Base-by-base conservation (phyloP, 2,797 vertebrate genomes). In the Pteropus rufus region DNA sequence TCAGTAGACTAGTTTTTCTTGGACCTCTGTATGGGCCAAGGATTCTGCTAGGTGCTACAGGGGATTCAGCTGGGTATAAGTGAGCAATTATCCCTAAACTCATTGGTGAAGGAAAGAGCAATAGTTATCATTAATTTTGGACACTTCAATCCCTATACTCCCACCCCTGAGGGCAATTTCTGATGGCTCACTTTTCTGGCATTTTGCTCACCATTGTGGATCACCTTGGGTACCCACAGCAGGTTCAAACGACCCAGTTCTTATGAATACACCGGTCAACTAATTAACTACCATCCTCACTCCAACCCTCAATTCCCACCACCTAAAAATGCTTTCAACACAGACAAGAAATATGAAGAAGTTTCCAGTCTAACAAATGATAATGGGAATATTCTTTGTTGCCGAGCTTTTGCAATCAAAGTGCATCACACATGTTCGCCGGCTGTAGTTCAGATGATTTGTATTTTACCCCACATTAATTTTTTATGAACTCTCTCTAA, bases 401-500 rank as follows among this genome's bases (percentile, higher is more conserved):
- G 18, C 65, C 58, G 70, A 39, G n/a, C 26, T 36, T 93, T 80
- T 69, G 70, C 0, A 1, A 73, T 94, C 82, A 83, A 80, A 95
- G 86, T 73, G 18, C 36, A 64, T 49, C 0, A 41, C 89, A 58
- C 7, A 7, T 91, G 86, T 76, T 76, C 34, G 24, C 77, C 89
- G 92, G 95, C 46, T 95, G 83, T n/a, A 84, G 77, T 73, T 81
- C 85, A 83, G 84, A 88, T 90, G 89, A 56, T 58, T 86, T 89
- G 80, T 77, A 41, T 93, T 95, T 89, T 75, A 89, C 75, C 54
- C 56, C 10, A 84, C 60, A 64, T 97, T 87, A 91, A 96, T 95
- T 81, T 97, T 94, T 95, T 82, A 95, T 92, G 94, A 89, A 95
- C 36, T 76, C 52, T 94, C 69, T 91, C 60, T n/a, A 36, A 69